phyloP scores from a whole-genome alignment of 2,888 invertebrate genomes.

The Pheosia gnoma region DNA sequence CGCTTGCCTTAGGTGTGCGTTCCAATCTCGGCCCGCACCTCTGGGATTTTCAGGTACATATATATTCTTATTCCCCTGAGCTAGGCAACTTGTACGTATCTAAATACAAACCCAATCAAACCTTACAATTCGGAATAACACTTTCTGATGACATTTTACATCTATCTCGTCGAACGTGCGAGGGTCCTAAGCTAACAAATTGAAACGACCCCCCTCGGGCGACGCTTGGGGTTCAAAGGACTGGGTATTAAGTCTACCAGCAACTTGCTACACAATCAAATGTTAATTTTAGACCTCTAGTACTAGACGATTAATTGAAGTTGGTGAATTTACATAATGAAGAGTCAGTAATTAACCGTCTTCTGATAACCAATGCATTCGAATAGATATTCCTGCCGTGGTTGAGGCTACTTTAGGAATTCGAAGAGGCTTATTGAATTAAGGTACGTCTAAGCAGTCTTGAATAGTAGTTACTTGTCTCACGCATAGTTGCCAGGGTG shows the following conservation, averaged over 20 bases:
- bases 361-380: no score
- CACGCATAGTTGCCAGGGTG: no score
- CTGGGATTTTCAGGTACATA: no score
- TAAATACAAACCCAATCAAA: conserved; percentile 10
- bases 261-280: conserved; percentile 27
- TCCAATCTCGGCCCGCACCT: background rate
- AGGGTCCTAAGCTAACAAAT: conserved; percentile 33
- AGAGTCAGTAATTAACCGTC: background rate
- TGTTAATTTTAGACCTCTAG: conserved; percentile 30
- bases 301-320: conserved; percentile 19
- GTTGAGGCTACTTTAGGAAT: no score
- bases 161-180: conserved; percentile 7
- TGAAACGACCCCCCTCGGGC: background rate
- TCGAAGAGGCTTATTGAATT: no score
- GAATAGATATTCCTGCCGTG: no score
- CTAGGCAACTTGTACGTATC: background rate
- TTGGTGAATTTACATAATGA: background rate
- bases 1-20: no score
- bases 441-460: no score
- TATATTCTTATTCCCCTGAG: no score
- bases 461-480: no score
- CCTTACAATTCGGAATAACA: conserved; percentile 8
- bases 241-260: conserved; percentile 17
- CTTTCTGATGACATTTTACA: conserved; percentile 14
- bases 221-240: conserved; percentile 22